Evolutionary conservation across 2,797 vertebrate species (phyloP).

Genomic region (Brachymystax lenok): DNA sequence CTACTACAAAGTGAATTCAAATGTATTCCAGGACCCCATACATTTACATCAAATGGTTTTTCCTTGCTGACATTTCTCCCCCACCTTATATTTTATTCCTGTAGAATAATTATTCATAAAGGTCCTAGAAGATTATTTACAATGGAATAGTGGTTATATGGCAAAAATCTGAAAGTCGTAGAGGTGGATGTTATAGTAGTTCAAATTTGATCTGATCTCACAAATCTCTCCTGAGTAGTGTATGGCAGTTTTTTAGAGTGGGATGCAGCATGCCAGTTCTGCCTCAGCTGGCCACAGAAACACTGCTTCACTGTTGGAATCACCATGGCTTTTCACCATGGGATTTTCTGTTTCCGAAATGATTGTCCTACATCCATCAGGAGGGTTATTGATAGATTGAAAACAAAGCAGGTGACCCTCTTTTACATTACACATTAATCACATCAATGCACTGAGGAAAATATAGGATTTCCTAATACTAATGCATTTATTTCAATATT

Average conservation of each 20-base stretch:
- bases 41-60: too few relatives aligned
- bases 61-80: background rate
- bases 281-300: constrained; percentile 28
- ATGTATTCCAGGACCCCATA: background rate
- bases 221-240: constrained; percentile 47
- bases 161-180: constrained; percentile 23
- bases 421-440: constrained; percentile 19
- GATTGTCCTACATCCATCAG: constrained; percentile 49
- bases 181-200: constrained; percentile 22
- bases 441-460: constrained; percentile 19
- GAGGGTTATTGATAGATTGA: constrained; percentile 17
- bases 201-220: constrained; percentile 60
- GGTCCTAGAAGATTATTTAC: background rate
- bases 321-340: constrained; percentile 58
- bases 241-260: constrained; percentile 45
- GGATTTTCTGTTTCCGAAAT: constrained; percentile 54
- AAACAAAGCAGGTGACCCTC: constrained; percentile 14
- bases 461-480: background rate
- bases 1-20: background rate
- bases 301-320: constrained; percentile 50
- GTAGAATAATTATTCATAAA: background rate
- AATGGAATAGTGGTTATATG: constrained; percentile 11
- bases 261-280: constrained; percentile 45
- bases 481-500: background rate
- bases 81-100: background rate